Base-by-base conservation (phyloP, 2,113 vertebrate genomes). In the Cololabis saira region DNA sequence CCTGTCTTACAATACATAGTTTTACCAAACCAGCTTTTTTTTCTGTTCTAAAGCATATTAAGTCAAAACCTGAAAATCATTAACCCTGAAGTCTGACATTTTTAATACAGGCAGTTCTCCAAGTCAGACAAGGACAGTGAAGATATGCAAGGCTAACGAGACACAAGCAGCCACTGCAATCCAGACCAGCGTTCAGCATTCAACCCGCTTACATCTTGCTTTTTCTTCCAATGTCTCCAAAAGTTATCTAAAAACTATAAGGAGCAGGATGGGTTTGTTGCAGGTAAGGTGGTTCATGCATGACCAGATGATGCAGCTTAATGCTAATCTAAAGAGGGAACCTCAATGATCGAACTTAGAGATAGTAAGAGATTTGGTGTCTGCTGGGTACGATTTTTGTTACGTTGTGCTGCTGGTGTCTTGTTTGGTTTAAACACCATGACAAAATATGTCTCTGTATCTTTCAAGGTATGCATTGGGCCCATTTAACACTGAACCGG, bases 91-190 rank as follows among this genome's bases (percentile, higher is more conserved):
- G 59, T 66, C 22, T 89, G 79, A 84, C 80, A 89, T 88, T 86
- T 83, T 3, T 27, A 81, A 82, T 43, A 61, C 62, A 75, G 61
- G 21, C 57, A 42, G 30, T 71, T 66, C 27, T 49, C 45, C 9
- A 50, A 78, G 68, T 79, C 53, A 62, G 71, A 77, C 45, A 27
- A 59, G 71, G 77, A 84, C 63, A 33, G n/a, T 67, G 61, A 61
- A 57, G 69, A 88, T 84, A 88, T 88, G 86, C 82, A 74, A 87
- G 12, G 55, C 77, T 82, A 89, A 90, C 87, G 84, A 82, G 80
- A 69, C 62, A 79, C 55, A 78, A 79, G 84, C 61, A 79, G 67
- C 65, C 56, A 4, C 48, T 5, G 1, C 78, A 86, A 87, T 83
- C 72, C 57, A 1, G 78, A 74, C 74, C 58, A 48, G 64, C 42